phyloP scores from a whole-genome alignment of 2,888 invertebrate genomes.

The Apamea anceps region DNA sequence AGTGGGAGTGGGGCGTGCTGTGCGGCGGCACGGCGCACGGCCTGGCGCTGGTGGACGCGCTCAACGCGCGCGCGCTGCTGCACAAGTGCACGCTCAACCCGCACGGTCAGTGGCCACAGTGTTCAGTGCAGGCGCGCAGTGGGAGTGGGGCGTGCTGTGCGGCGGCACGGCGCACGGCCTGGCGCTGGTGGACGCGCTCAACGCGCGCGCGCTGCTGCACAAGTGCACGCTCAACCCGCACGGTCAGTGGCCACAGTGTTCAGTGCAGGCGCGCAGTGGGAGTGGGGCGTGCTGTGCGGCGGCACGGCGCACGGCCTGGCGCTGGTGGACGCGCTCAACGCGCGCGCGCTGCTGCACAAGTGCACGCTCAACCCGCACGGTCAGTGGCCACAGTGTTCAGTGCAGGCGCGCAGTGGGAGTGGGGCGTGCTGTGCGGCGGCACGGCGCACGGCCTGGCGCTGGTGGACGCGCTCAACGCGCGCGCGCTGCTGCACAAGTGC shows the following conservation, averaged over 20 bases:
- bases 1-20: constrained; percentile 97
- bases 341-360: constrained; percentile 95
- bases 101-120: too few relatives aligned
- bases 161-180: constrained; percentile 99
- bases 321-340: constrained; percentile 95
- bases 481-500: too few relatives aligned
- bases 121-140: constrained; percentile 96
- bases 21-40: constrained; percentile 99
- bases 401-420: too few relatives aligned
- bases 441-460: too few relatives aligned
- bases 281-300: constrained; percentile 97
- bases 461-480: too few relatives aligned
- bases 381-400: too few relatives aligned
- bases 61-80: constrained; percentile 93
- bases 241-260: too few relatives aligned
- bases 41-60: constrained; percentile 96
- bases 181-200: constrained; percentile 95
- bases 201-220: constrained; percentile 94
- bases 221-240: constrained; percentile 98
- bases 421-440: too few relatives aligned
- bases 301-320: constrained; percentile 99
- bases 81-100: constrained; percentile 98
- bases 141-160: constrained; percentile 97
- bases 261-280: constrained; percentile 96
- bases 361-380: constrained; percentile 98